Percentiles rank a stretch among this genome's conserved stretches.
These are phyloP conservation scores for Lepidostoma basale DNA, from an alignment of 1,140 invertebrate genomes.

Conservation along the genomic window DNA sequence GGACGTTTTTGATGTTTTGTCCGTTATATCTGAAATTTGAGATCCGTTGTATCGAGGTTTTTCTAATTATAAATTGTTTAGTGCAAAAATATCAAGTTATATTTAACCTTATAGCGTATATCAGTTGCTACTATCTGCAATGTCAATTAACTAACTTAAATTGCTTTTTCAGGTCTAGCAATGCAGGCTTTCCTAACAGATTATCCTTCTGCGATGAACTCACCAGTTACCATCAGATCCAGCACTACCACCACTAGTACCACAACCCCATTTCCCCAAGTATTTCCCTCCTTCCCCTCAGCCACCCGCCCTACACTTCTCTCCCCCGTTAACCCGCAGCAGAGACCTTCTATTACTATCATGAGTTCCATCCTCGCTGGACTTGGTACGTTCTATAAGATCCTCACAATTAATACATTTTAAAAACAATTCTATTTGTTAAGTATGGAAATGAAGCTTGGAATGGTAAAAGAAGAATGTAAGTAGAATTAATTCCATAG, in stretches of 20 bases:
- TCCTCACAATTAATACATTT: not conserved
- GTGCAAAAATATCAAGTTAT: no score
- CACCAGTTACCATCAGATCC: not conserved
- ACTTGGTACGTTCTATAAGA: slow-evolving; percentile 7
- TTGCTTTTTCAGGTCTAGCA: not conserved
- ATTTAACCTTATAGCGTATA: no score
- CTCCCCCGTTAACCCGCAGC: no score
- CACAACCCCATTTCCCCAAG: not conserved
- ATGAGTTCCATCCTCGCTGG: slow-evolving; percentile 6
- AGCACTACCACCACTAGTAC: not conserved
- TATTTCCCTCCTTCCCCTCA: not conserved
- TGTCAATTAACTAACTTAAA: not conserved
- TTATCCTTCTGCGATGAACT: not conserved
- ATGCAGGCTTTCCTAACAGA: slow-evolving; percentile 6
- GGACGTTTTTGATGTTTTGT: no score
- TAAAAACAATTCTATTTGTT: no score
- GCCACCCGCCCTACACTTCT: not conserved
- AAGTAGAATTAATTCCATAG: no score
- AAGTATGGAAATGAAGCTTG: no score
- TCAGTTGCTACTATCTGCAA: no score
- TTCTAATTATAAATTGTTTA: no score
- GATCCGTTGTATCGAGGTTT: no score
- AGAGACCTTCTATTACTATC: not conserved
- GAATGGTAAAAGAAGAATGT: no score
- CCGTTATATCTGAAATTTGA: no score